Evolutionary conservation across 2,113 vertebrate species (phyloP).

Genomic region (Thunnus thynnus): DNA sequence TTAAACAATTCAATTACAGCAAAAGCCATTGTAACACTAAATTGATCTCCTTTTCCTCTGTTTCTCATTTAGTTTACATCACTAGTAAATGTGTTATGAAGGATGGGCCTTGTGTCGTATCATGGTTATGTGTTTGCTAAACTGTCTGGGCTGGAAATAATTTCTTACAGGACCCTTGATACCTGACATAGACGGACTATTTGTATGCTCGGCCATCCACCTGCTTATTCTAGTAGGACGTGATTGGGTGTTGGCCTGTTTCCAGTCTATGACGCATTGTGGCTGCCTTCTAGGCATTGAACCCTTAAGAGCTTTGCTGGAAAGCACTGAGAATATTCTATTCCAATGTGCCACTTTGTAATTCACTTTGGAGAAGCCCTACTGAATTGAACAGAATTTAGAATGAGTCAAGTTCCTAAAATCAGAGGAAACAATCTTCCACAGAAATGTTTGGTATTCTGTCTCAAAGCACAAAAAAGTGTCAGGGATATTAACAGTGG

Average conservation of each 20-base stretch:
- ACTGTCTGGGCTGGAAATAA: constrained; percentile 35
- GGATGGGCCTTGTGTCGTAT: constrained; percentile 1
- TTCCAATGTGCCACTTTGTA: constrained; percentile 74
- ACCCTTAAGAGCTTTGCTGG: constrained; percentile 78
- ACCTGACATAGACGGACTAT: constrained; percentile 46
- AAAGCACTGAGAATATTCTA: constrained; percentile 73
- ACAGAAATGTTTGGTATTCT: constrained; percentile 34
- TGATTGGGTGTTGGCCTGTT: constrained; percentile 64
- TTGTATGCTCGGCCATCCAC: constrained; percentile 67
- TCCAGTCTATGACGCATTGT: constrained; percentile 63
- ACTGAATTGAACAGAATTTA: constrained; percentile 62
- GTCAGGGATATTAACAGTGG: constrained; percentile 24
- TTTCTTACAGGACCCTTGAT: constrained; percentile 46
- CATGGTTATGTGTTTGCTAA: constrained; percentile 22
- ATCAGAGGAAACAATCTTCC: constrained; percentile 55
- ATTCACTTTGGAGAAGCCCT: constrained; percentile 71
- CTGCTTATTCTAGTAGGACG: constrained; percentile 50
- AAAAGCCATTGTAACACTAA: constrained; percentile 48
- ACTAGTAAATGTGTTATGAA: constrained; percentile 55
- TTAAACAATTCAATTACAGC: constrained; percentile 78
- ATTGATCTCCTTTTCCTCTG: constrained; percentile 52
- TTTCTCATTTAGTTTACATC: constrained; percentile 59
- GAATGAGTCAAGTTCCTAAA: constrained; percentile 41
- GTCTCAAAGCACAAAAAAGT: constrained; percentile 23
- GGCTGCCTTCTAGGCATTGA: constrained; percentile 69